Conservation (phyloP, 1,140 invertebrate species). For the Hormaphis cornu region DNA sequence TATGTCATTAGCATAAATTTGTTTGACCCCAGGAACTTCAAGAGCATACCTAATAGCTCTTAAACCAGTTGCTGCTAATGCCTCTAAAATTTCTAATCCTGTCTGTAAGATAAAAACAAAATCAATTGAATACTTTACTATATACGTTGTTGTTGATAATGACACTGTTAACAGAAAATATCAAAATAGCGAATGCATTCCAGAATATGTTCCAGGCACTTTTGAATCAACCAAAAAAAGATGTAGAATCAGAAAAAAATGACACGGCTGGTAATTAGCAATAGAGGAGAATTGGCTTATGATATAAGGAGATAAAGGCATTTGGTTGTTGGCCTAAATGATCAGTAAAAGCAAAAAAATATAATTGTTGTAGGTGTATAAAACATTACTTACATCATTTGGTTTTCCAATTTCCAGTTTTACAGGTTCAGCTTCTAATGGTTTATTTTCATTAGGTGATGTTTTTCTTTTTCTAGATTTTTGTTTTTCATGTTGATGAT, state of each 20-base stretch:
- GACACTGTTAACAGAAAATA: conserved; percentile 13
- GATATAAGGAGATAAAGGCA: no score
- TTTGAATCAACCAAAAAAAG: conserved; percentile 3
- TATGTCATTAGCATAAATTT: conserved; percentile 90
- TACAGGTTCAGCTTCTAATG: neutral
- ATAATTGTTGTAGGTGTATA: no score
- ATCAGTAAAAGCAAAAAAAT: no score
- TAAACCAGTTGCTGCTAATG: conserved; percentile 87
- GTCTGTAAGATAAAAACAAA: conserved; percentile 42
- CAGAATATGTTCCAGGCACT: neutral
- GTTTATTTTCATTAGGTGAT: neutral
- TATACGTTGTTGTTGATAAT: no score
- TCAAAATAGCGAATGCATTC: neutral
- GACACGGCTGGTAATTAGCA: conserved; percentile 2
- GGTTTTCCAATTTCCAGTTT: neutral
- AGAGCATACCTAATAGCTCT: conserved; percentile 92
- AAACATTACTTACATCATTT: neutral
- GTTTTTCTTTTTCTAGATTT: conserved; percentile 34
- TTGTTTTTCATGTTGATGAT: conserved; percentile 41
- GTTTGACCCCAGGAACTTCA: conserved; percentile 72
- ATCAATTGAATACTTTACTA: neutral
- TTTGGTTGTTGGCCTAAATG: no score
- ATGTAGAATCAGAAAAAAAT: neutral
- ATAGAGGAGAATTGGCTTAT: no score
- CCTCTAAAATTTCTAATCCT: conserved; percentile 75